Evolutionary conservation across 2,888 invertebrate genomes (phyloP), one percentile per base, ranked within the genome.

Genomic region (Nipponacmea schrenckii): DNA sequence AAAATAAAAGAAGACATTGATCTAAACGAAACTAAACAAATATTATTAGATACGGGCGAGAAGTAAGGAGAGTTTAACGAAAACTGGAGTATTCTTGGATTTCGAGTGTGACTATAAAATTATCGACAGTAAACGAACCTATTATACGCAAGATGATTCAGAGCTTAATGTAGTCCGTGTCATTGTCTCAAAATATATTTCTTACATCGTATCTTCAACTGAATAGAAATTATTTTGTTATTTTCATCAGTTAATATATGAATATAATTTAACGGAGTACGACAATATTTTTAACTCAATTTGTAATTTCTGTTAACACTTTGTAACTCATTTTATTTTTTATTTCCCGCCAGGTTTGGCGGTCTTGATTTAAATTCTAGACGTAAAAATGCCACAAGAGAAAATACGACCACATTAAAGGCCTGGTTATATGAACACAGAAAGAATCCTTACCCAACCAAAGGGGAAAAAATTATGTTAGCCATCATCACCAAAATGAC

Each of bases 371-470:
- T 97, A 90, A 97, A 97, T 88, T 96, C 97, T 62, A 92, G 98
- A 82, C 92, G 98, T 80, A 98, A 98, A 91, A 98, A 98, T 90
- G 98, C 98, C 64, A 98, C 98, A 64, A 91, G 98, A 76, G 98
- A 99, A 89, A 97, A 97, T 31, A 99, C 98, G 71, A 96, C 96
- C 77, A 98, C 98, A 64, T 91, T 98, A 69, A 98, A 98, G 90
- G 96, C 97, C 79, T 97, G 97, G 97, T 92, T 98, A 70, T 96
- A 96, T 90, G 97, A 97, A 89, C 96, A 97, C 92, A 94, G 96
- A 89, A 96, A 96, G 90, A 97, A 97, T 90, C 96, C 96, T 1
- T 97, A 97, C 90, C 96, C 96, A 26, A 96, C 96, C 77, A 97
- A 97, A 90, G 96, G 95, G 46, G 96, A 97, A 91, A 97, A 97